Conservation (phyloP, 2,888 invertebrate genomes). For the Tuta absoluta region DNA sequence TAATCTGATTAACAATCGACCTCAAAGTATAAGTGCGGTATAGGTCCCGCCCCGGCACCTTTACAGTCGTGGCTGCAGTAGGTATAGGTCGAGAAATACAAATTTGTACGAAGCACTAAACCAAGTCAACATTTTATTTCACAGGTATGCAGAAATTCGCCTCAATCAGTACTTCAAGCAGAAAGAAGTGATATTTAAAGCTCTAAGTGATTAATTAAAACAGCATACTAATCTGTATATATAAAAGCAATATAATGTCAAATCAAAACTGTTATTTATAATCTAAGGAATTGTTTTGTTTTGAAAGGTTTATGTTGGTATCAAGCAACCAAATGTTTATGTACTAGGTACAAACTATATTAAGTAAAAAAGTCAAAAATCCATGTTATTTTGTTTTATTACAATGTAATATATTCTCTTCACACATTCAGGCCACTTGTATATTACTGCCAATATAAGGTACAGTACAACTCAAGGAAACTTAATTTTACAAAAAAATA, state of each 20-base stretch:
- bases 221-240: background rate
- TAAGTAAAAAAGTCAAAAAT: background rate
- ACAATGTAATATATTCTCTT: background rate
- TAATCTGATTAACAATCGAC: too few species aligned
- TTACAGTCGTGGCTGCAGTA: too few species aligned
- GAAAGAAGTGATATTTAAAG: slow-evolving; percentile 79
- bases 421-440: background rate
- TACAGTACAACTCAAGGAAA: too few species aligned
- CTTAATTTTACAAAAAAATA: too few species aligned
- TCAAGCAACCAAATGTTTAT: slow-evolving; percentile 11
- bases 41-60: too few species aligned
- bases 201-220: slow-evolving; percentile 44
- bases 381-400: background rate
- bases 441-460: too few species aligned
- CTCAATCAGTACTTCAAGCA: slow-evolving; percentile 86
- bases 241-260: background rate
- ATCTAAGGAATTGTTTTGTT: background rate
- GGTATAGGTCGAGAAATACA: too few species aligned
- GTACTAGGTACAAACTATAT: background rate
- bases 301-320: slow-evolving; percentile 1
- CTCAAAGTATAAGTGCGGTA: too few species aligned
- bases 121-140: slow-evolving; percentile 73
- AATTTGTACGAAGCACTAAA: too few species aligned
- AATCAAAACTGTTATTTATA: background rate
- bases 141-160: slow-evolving; percentile 83